phyloP scores from a whole-genome alignment of 2,797 vertebrate genomes.

The Coranthus polyacanthus region DNA sequence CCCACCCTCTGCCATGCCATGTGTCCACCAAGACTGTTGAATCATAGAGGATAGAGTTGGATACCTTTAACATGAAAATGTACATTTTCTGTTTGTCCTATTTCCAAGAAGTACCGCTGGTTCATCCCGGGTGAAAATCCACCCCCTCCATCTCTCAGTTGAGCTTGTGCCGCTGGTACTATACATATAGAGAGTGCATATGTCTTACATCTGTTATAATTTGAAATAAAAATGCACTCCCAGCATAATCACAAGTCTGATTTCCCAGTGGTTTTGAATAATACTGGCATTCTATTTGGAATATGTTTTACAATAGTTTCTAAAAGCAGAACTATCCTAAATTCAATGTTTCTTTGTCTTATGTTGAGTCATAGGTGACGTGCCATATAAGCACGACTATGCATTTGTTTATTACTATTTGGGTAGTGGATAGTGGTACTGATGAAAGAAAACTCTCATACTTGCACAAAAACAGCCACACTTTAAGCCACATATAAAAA shows the following conservation, averaged over 20 bases:
- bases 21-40: conserved; percentile 46
- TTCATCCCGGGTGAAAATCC: conserved; percentile 23
- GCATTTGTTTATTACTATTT: neutral
- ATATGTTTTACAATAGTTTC: conserved; percentile 28
- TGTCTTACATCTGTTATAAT: conserved; percentile 50
- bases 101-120: conserved; percentile 28
- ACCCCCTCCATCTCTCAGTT: conserved; percentile 3
- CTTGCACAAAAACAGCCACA: neutral
- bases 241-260: conserved; percentile 51
- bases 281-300: conserved; percentile 38
- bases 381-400: too few relatives aligned
- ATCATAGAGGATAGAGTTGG: conserved; percentile 15
- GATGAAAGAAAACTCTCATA: neutral
- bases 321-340: conserved; percentile 11
- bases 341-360: conserved; percentile 19
- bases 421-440: neutral
- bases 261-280: conserved; percentile 61
- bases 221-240: conserved; percentile 54
- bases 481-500: too few relatives aligned
- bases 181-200: conserved; percentile 5
- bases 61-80: conserved; percentile 51
- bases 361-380: conserved; percentile 6
- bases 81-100: conserved; percentile 36
- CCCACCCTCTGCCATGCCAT: conserved; percentile 14
- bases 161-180: conserved; percentile 17